phyloP scores from a whole-genome alignment of 2,113 vertebrate genomes.

The Caretta caretta region DNA sequence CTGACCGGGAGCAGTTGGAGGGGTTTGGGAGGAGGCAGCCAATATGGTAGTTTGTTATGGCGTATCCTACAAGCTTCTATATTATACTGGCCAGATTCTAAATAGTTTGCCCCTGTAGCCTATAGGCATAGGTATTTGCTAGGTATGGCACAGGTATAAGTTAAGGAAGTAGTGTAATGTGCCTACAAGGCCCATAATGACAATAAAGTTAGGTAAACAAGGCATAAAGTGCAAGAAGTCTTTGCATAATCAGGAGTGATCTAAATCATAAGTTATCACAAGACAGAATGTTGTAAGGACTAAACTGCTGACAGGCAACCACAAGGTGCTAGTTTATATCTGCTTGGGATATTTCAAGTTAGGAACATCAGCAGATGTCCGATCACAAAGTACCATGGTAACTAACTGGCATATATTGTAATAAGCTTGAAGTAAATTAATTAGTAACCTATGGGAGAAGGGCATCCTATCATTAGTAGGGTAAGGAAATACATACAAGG shows the following conservation, averaged over 20 bases:
- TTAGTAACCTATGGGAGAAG: not conserved
- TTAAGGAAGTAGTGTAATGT: not conserved
- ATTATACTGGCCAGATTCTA: not conserved
- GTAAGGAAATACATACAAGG: not conserved
- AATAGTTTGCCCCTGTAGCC: constrained; percentile 23
- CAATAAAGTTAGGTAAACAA: not conserved
- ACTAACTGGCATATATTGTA: not conserved
- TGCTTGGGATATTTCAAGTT: not conserved
- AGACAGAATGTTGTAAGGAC: not conserved
- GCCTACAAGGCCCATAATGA: not conserved
- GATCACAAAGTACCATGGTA: not conserved
- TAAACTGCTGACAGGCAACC: not conserved
- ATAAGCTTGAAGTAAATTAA: not conserved
- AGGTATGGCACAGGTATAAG: not conserved
- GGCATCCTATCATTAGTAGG: not conserved
- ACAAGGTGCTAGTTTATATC: not conserved
- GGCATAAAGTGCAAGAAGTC: not conserved
- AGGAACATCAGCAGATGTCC: not conserved
- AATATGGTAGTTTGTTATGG: constrained; percentile 3
- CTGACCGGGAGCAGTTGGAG: not conserved
- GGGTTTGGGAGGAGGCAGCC: not conserved
- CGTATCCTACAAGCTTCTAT: not conserved
- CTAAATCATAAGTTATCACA: not conserved
- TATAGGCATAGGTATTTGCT: not conserved
- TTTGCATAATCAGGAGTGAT: not conserved